Conservation (phyloP, 2,888 invertebrate species). For the Brachylomia viminalis region DNA sequence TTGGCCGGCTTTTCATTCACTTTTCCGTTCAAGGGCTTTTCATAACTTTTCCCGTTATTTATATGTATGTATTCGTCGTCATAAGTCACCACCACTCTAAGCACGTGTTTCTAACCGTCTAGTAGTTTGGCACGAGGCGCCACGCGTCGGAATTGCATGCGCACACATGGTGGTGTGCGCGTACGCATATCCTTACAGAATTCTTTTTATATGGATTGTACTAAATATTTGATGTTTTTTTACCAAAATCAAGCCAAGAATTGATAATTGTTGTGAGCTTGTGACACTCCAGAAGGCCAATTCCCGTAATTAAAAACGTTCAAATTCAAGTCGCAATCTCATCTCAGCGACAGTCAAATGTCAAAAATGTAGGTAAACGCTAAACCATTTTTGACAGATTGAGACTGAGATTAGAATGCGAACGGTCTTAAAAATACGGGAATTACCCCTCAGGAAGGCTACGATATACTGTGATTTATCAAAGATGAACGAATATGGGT, state of each 20-base stretch:
- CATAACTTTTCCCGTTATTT: constrained; percentile 26
- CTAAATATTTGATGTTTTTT: not conserved
- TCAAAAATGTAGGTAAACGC: too few species aligned
- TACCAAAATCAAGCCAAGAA: not conserved
- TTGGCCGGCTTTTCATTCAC: not conserved
- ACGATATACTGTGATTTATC: not conserved
- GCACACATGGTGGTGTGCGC: constrained; percentile 6
- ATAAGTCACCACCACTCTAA: constrained; percentile 18
- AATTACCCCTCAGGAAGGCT: too few species aligned
- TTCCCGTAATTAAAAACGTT: too few species aligned
- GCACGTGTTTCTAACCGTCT: constrained; percentile 19
- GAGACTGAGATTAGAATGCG: too few species aligned
- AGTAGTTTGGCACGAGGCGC: constrained; percentile 35
- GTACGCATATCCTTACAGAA: constrained; percentile 3
- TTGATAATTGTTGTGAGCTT: not conserved
- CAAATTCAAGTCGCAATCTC: too few species aligned
- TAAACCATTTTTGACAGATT: too few species aligned
- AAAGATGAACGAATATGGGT: not conserved
- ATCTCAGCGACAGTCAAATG: too few species aligned
- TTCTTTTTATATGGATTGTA: not conserved
- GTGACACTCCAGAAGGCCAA: not conserved
- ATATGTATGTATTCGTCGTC: constrained; percentile 23
- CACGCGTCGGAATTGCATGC: not conserved
- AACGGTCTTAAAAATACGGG: too few species aligned
- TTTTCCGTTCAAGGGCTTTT: constrained; percentile 31